phyloP scores from a whole-genome alignment of 2,797 vertebrate genomes.

The Halcyon leucocephala region DNA sequence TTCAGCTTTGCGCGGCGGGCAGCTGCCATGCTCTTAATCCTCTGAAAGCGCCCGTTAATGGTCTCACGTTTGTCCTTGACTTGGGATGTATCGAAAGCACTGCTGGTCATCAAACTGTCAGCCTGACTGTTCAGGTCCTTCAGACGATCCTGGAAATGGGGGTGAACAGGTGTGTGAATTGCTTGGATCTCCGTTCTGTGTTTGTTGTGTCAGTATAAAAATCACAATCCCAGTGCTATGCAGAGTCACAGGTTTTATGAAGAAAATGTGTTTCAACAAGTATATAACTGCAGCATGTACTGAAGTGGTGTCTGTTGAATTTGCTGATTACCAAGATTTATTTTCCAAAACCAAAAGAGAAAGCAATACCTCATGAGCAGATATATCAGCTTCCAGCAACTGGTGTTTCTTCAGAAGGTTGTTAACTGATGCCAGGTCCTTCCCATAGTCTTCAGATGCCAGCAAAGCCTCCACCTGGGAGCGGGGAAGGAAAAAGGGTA shows the following conservation, averaged over 20 bases:
- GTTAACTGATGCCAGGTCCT: slow-evolving; percentile 98
- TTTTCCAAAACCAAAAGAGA: background rate
- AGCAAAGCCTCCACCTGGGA: slow-evolving; percentile 94
- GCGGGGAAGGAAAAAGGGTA: background rate
- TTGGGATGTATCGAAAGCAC: slow-evolving; percentile 93
- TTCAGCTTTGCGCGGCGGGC: slow-evolving; percentile 90
- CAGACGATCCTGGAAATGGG: slow-evolving; percentile 86
- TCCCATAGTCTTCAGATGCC: slow-evolving; percentile 98
- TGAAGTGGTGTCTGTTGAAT: background rate
- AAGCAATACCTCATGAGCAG: slow-evolving; percentile 91
- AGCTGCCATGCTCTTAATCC: slow-evolving; percentile 93
- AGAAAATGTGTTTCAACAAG: background rate
- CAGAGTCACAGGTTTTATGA: background rate
- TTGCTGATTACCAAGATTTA: background rate
- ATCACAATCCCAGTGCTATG: background rate
- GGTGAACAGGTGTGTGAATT: background rate
- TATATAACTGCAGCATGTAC: background rate
- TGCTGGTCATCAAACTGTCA: slow-evolving; percentile 96
- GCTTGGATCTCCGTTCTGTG: fast-evolving
- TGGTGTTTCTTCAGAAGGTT: slow-evolving; percentile 98
- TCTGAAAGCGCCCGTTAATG: slow-evolving; percentile 91
- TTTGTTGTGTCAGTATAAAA: background rate
- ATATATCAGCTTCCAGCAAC: slow-evolving; percentile 96
- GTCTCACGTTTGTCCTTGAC: slow-evolving; percentile 95
- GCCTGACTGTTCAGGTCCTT: slow-evolving; percentile 97